Evolutionary conservation across 1,140 invertebrate species (phyloP).

Genomic region (Drosophila equinoxialis): DNA sequence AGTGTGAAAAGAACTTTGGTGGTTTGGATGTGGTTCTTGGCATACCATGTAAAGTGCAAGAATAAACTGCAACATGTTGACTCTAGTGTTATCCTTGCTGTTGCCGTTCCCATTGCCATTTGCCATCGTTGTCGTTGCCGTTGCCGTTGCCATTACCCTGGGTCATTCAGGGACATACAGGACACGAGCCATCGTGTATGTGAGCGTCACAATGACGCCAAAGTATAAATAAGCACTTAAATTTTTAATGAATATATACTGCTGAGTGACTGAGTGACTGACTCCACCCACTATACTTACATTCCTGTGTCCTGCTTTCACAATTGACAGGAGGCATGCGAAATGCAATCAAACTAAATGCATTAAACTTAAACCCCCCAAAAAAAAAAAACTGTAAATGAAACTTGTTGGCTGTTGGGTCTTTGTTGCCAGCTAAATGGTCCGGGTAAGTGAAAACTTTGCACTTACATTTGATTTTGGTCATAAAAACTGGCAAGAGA

Average conservation of each 20-base stretch:
- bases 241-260: constrained; percentile 64
- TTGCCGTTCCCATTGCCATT: constrained; percentile 1
- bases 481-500: constrained; percentile 6
- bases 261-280: no score
- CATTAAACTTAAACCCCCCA: constrained; percentile 30
- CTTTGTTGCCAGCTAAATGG: background rate
- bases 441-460: background rate
- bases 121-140: background rate
- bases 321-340: constrained; percentile 22
- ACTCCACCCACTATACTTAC: background rate
- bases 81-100: constrained; percentile 13
- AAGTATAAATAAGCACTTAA: constrained; percentile 61
- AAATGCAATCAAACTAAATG: constrained; percentile 53
- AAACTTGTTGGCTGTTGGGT: background rate
- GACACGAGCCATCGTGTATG: constrained; percentile 42
- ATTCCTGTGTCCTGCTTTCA: background rate
- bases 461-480: constrained; percentile 33
- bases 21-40: constrained; percentile 9
- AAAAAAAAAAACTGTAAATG: constrained; percentile 1
- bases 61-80: constrained; percentile 12
- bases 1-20: background rate
- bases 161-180: constrained; percentile 13
- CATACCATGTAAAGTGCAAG: constrained; percentile 1
- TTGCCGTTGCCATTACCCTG: background rate
- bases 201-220: constrained; percentile 30